Percentiles rank a stretch among this genome's conserved stretches.
Evolutionary conservation across 2,888 invertebrate species (phyloP).

Genomic region (Chelonus formosanus): DNA sequence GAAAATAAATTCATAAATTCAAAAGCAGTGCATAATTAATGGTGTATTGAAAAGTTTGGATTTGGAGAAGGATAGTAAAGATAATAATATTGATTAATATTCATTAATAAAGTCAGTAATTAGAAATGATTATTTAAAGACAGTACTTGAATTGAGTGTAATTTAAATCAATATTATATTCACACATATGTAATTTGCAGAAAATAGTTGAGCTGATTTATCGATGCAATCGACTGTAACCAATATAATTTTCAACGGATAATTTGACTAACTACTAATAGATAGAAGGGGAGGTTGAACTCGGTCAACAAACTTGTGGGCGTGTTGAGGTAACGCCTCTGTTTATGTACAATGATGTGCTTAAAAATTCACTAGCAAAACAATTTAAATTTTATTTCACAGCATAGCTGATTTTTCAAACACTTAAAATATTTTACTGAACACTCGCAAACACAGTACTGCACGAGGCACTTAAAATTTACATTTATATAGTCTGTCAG

Average conservation of each 20-base stretch:
- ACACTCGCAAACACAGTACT: constrained; percentile 6
- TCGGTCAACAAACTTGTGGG: constrained; percentile 44
- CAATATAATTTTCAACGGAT: constrained; percentile 52
- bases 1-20: too few species aligned
- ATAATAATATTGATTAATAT: too few species aligned
- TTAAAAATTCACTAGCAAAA: constrained; percentile 8
- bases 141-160: too few species aligned
- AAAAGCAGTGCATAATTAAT: too few species aligned
- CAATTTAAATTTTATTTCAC: constrained; percentile 19
- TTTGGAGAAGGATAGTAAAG: too few species aligned
- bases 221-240: constrained; percentile 29
- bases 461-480: constrained; percentile 34
- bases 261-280: constrained; percentile 54
- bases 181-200: constrained; percentile 8
- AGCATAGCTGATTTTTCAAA: background rate
- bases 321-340: constrained; percentile 38
- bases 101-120: too few species aligned
- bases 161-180: background rate
- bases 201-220: constrained; percentile 7
- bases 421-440: constrained; percentile 13
- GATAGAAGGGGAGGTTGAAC: constrained; percentile 43
- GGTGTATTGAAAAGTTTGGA: too few species aligned
- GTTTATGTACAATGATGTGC: constrained; percentile 10
- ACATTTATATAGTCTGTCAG: constrained; percentile 42
- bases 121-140: too few species aligned